Percentiles rank a stretch among this genome's conserved stretches.
phyloP scores from a whole-genome alignment of 2,113 vertebrate genomes.

The Acanthisitta chloris region DNA sequence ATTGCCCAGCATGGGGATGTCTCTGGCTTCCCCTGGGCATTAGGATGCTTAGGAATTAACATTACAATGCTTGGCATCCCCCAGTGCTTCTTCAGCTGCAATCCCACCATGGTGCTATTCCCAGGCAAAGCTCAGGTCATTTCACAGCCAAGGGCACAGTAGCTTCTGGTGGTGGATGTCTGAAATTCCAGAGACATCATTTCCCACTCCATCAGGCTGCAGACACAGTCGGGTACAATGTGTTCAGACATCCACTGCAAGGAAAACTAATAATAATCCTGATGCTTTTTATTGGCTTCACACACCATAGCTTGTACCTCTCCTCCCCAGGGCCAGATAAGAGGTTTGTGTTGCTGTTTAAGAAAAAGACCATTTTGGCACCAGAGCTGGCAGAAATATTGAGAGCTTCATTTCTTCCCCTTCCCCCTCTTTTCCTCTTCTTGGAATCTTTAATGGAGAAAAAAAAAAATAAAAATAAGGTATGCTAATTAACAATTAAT shows the following conservation, averaged over 20 bases:
- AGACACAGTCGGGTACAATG: neutral
- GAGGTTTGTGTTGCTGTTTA: neutral
- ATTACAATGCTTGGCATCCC: too few relatives aligned
- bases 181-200: neutral
- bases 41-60: neutral
- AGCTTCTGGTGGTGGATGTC: neutral
- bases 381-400: neutral
- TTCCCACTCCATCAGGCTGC: neutral
- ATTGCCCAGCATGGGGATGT: neutral
- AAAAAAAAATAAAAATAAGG: constrained; percentile 22
- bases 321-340: neutral
- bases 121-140: neutral
- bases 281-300: constrained; percentile 30
- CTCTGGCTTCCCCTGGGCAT: neutral
- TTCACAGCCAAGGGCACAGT: neutral
- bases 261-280: neutral
- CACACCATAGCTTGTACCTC: neutral
- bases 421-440: neutral
- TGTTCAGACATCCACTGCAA: constrained; percentile 21
- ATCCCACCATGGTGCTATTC: accelerated
- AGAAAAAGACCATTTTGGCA: neutral
- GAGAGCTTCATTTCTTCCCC: neutral
- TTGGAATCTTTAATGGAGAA: constrained; percentile 43
- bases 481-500: constrained; percentile 71
- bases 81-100: neutral